Conservation (phyloP, 2,113 vertebrate genomes). For the Callipepla californica region DNA sequence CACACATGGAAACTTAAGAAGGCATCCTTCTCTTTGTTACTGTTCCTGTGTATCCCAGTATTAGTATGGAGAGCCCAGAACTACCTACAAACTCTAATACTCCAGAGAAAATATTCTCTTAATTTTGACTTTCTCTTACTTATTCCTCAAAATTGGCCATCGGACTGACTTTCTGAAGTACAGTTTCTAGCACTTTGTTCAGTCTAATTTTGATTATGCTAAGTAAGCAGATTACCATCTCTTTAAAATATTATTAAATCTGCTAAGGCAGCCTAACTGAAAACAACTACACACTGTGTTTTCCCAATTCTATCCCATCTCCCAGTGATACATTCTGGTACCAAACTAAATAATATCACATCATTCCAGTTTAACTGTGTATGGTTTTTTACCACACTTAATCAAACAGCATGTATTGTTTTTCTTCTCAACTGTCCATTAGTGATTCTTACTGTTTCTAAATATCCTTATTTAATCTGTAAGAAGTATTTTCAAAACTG, state of each 20-base stretch:
- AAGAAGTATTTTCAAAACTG: not conserved
- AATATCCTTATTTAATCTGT: not conserved
- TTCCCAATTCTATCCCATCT: not conserved
- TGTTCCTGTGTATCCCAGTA: not conserved
- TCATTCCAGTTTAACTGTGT: not conserved
- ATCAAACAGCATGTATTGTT: not conserved
- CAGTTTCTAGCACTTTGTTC: not conserved
- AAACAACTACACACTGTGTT: not conserved
- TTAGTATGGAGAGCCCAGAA: not conserved
- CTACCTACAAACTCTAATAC: not conserved
- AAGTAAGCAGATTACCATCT: not conserved
- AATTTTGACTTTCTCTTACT: not conserved
- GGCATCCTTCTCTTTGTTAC: not conserved
- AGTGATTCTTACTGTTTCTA: not conserved
- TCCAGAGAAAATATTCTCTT: not conserved
- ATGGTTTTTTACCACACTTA: not conserved
- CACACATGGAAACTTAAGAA: not conserved
- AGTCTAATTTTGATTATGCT: not conserved
- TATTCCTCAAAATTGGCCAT: not conserved
- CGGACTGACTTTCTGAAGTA: not conserved
- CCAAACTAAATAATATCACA: not conserved
- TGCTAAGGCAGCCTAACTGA: slow-evolving; percentile 1
- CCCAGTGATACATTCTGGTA: not conserved
- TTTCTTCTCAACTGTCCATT: not conserved
- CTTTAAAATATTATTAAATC: not conserved